phyloP scores from a whole-genome alignment of 1,140 invertebrate genomes.

The Linepithema humile region DNA sequence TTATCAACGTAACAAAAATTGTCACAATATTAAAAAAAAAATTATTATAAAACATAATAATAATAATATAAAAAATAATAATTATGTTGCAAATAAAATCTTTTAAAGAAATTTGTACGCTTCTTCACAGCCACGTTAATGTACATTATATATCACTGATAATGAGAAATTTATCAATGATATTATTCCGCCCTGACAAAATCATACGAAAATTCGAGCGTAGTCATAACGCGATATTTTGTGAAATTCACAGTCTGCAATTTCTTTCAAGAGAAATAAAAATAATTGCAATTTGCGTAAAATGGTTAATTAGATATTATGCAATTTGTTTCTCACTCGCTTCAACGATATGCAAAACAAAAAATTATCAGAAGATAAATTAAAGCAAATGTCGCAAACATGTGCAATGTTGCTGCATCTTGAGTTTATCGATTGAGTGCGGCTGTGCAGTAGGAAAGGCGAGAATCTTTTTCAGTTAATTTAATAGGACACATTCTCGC shows the following conservation, averaged over 20 bases:
- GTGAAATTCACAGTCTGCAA: not conserved
- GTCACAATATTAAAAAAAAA: too few species aligned
- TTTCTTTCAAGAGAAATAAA: not conserved
- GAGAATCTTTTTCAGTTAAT: conserved; percentile 40
- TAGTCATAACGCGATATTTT: not conserved
- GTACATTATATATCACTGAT: not conserved
- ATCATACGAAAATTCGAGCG: conserved; percentile 11
- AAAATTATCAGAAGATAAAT: not conserved
- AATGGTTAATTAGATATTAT: not conserved
- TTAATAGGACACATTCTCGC: conserved; percentile 16
- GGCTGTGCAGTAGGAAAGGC: not conserved
- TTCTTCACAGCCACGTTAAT: not conserved
- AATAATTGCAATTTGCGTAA: not conserved
- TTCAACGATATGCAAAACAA: not conserved
- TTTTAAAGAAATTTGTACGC: not conserved
- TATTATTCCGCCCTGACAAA: not conserved
- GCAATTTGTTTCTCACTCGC: not conserved
- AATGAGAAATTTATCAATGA: not conserved
- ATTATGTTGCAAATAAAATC: not conserved
- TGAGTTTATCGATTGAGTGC: conserved; percentile 7
- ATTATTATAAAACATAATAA: not conserved
- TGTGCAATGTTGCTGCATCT: conserved; percentile 2
- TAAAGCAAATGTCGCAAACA: not conserved
- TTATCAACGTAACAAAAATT: too few species aligned
- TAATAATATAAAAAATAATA: not conserved